phyloP scores from a whole-genome alignment of 2,113 vertebrate species.

The Eidolon helvum region DNA sequence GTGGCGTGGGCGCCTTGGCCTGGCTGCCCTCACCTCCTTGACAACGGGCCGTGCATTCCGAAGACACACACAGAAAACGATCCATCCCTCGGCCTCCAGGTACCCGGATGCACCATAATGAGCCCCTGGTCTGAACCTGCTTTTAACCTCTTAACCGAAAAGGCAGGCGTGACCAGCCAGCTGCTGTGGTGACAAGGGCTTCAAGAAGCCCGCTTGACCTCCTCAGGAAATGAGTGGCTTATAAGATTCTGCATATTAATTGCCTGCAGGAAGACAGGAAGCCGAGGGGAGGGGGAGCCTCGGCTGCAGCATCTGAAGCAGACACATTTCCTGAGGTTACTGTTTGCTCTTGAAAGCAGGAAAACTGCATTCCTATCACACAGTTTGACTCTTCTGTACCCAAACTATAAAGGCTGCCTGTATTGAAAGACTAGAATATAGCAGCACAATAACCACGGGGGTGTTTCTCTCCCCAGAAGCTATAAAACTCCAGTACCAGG shows the following conservation, averaged over 20 bases:
- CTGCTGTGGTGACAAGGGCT: background rate
- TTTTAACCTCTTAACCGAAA: background rate
- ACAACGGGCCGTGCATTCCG: accelerated
- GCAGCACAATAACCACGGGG: too few species aligned
- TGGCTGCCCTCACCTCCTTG: background rate
- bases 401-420: background rate
- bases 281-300: background rate
- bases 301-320: background rate
- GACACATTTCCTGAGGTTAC: background rate
- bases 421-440: background rate
- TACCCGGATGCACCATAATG: too few species aligned
- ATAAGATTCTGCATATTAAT: background rate
- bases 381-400: background rate
- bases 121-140: accelerated
- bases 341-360: background rate
- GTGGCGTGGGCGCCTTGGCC: background rate
- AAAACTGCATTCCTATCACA: background rate
- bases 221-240: background rate
- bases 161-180: background rate
- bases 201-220: background rate
- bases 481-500: background rate
- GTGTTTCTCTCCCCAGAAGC: background rate
- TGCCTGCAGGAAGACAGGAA: background rate
- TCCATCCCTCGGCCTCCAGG: accelerated
- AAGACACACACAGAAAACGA: accelerated